A percentile compares a stretch with the other conserved stretches of the same genome.
Evolutionary conservation across 2,113 vertebrate species (phyloP).

Genomic region (Sialia sialis): DNA sequence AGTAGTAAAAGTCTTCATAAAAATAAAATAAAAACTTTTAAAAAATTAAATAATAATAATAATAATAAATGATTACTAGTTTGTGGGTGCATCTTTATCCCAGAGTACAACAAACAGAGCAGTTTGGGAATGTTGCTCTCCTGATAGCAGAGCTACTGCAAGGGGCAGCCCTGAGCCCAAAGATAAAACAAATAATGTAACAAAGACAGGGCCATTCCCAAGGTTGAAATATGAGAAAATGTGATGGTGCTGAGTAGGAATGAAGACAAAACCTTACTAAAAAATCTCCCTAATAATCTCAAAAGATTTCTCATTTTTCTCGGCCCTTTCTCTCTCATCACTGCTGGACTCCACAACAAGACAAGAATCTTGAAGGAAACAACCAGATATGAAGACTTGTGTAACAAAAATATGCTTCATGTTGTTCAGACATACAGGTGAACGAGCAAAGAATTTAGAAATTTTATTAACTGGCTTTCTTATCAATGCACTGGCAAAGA

Average conservation of each 20-base stretch:
- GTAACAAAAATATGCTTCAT: background rate
- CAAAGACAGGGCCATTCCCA: background rate
- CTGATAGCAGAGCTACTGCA: background rate
- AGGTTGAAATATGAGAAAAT: background rate
- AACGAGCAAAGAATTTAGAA: background rate
- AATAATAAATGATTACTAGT: fast-evolving
- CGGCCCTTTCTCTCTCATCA: fast-evolving
- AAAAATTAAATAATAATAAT: background rate
- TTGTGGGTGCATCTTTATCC: background rate
- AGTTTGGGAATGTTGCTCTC: background rate
- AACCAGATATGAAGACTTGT: background rate
- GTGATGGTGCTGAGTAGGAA: background rate
- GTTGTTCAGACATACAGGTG: background rate
- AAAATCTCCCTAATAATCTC: background rate
- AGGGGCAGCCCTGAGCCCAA: background rate
- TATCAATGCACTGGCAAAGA: background rate
- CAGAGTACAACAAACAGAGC: background rate
- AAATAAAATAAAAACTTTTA: background rate
- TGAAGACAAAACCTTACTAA: background rate
- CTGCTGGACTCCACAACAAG: background rate
- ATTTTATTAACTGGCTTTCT: background rate
- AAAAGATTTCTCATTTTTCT: background rate
- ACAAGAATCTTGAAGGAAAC: background rate
- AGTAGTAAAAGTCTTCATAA: background rate
- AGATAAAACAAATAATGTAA: background rate